Conservation (phyloP, 2,113 vertebrate species). For the Nerophis lumbriciformis region DNA sequence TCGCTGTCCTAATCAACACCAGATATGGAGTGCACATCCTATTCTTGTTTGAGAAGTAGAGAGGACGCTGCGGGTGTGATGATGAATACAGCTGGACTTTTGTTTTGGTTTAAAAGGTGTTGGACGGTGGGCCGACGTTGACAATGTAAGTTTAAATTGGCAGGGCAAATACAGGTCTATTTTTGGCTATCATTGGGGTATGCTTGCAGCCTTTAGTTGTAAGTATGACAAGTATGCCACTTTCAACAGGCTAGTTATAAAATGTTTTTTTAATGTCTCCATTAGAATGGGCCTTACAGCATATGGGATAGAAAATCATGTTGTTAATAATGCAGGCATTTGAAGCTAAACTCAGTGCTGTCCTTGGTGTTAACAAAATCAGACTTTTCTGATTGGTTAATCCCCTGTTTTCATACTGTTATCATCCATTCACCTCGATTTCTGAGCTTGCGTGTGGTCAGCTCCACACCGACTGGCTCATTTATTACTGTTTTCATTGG, state of each 20-base stretch:
- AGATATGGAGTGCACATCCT: neutral
- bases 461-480: slow-evolving; percentile 29
- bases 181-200: neutral
- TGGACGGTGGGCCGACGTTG: neutral
- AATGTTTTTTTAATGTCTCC: neutral
- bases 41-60: slow-evolving; percentile 1
- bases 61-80: neutral
- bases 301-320: neutral
- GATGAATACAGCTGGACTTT: slow-evolving; percentile 6
- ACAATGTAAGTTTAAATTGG: neutral
- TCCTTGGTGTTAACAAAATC: neutral
- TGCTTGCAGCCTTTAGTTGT: neutral
- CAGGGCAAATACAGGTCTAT: neutral
- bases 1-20: neutral
- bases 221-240: neutral
- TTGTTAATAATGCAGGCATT: neutral
- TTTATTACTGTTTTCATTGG: slow-evolving; percentile 25
- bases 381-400: neutral
- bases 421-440: neutral
- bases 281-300: neutral
- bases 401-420: slow-evolving; percentile 1
- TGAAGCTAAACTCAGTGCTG: neutral
- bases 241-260: neutral
- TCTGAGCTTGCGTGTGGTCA: slow-evolving; percentile 11
- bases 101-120: slow-evolving; percentile 1